Base-by-base conservation (phyloP, 2,888 invertebrate genomes). In the Rhagonycha fulva region DNA sequence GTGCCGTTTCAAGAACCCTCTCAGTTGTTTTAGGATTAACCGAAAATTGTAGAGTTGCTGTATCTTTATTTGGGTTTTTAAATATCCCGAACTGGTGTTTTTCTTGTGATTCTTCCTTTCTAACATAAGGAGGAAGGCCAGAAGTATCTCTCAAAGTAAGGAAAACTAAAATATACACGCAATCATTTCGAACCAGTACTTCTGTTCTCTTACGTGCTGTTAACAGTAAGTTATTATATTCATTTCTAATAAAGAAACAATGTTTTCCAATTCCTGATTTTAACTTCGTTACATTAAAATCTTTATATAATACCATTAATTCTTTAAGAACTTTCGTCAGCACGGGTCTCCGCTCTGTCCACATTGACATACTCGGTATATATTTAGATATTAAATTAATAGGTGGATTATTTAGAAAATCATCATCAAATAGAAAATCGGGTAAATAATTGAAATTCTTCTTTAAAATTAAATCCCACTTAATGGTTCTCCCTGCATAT, bases 381-480 rank as follows among this genome's bases (percentile, higher is more conserved):
- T 89, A 85, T 70, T 88, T 86, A 72, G 88, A 88, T 32, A 93
- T 86, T 72, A 87, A 87, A 71, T 91, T 87, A 72, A 90, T 87
- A 83, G 92, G 90, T 66, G 91, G 88, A 84, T 91, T 91, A 72
- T 88, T 89, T 26, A 92, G 86, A 85, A 95, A 94, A 69, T 88
- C 89, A 62, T 92, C 91, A 80, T 93, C 91, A 86, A 94, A 94
- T 82, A 92, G 89, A 84, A 95, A 94, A 85, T 95, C 94, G 1
- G 95, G 94, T 5, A 94, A 92, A 83, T 92, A 91, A 11, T 74
- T 76, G 28, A 83, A 80, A 78, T 87, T 84, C 70, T 86, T 87
- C 84, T 94, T 92, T 87, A 95, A 94, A 76, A 94, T 87, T 12
- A 94, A 89, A 83, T 93, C 92, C 93, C 94, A 94, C 80, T 90